Percentiles rank a stretch among this genome's conserved stretches.
Conservation (phyloP, 2,888 invertebrate genomes). For the Drosophila stalkeri region DNA sequence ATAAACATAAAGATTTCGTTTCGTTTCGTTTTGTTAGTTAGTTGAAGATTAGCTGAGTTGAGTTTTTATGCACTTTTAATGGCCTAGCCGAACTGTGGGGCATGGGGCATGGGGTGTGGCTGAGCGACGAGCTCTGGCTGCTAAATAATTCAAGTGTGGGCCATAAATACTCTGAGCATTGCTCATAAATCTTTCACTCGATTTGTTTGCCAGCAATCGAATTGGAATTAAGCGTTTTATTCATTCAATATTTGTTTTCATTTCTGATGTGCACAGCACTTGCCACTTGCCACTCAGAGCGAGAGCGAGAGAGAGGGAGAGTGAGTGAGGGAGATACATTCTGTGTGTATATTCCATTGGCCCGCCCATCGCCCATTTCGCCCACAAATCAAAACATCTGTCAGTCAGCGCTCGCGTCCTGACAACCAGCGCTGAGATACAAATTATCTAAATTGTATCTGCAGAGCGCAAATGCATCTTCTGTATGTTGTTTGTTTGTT, state of each 20-base stretch:
- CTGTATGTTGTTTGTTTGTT: conserved; percentile 49
- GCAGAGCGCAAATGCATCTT: conserved; percentile 74
- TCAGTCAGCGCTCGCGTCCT: conserved; percentile 76
- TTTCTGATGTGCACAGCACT: conserved; percentile 52
- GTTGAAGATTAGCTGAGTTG: conserved; percentile 30
- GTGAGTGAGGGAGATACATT: conserved; percentile 12
- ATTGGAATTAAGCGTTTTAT: conserved; percentile 75
- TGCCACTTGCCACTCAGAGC: background rate
- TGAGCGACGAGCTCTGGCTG: conserved; percentile 39
- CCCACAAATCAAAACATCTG: conserved; percentile 82
- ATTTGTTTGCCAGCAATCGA: conserved; percentile 72
- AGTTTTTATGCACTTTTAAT: conserved; percentile 64
- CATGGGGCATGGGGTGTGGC: background rate
- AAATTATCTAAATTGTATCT: conserved; percentile 83
- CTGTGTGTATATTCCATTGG: conserved; percentile 14
- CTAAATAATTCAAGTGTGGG: conserved; percentile 65
- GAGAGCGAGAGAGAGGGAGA: background rate
- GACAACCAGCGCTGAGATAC: conserved; percentile 82
- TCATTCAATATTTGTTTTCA: conserved; percentile 75
- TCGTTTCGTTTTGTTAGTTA: conserved; percentile 28
- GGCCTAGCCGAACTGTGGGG: conserved; percentile 8
- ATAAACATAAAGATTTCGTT: conserved; percentile 53
- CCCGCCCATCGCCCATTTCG: background rate
- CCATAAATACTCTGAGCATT: conserved; percentile 69
- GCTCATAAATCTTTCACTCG: conserved; percentile 83